Conservation (phyloP, 2,888 invertebrate genomes). For the Uloborus plumipes region DNA sequence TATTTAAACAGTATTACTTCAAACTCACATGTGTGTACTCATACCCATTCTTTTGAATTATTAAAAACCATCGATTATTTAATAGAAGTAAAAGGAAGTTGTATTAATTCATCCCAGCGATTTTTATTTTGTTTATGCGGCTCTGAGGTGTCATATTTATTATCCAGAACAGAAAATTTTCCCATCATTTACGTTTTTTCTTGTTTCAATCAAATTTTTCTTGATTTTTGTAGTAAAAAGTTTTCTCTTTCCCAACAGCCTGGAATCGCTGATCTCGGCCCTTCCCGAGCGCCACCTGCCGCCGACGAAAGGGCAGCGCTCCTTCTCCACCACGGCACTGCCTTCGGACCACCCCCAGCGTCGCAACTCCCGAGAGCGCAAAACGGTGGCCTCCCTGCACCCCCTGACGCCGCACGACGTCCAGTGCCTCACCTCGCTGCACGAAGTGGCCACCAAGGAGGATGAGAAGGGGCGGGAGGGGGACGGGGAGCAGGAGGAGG, state of each 20-base stretch:
- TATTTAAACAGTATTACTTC: too few relatives aligned
- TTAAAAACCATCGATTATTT: too few relatives aligned
- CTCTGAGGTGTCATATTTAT: too few relatives aligned
- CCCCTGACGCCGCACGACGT: conserved; percentile 68
- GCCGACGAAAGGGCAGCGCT: conserved; percentile 65
- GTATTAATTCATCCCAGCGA: too few relatives aligned
- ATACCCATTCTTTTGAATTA: too few relatives aligned
- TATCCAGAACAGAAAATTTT: too few relatives aligned
- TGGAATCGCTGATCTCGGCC: conserved; percentile 43
- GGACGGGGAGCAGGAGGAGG: conserved; percentile 7
- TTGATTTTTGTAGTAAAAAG: background rate
- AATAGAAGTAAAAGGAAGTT: too few relatives aligned
- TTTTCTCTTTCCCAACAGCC: conserved; percentile 5
- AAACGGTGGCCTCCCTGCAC: conserved; percentile 70
- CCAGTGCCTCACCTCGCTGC: conserved; percentile 46
- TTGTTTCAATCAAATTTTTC: too few relatives aligned
- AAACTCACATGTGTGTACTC: too few relatives aligned
- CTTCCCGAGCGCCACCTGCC: conserved; percentile 23
- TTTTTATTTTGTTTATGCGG: too few relatives aligned
- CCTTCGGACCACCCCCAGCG: conserved; percentile 66
- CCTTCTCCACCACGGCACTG: conserved; percentile 70
- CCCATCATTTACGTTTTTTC: too few relatives aligned
- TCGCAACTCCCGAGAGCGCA: conserved; percentile 69
- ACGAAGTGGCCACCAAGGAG: conserved; percentile 44
- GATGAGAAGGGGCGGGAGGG: conserved; percentile 26